phyloP scores from a whole-genome alignment of 2,797 vertebrate genomes.

The Erpetoichthys calabaricus region DNA sequence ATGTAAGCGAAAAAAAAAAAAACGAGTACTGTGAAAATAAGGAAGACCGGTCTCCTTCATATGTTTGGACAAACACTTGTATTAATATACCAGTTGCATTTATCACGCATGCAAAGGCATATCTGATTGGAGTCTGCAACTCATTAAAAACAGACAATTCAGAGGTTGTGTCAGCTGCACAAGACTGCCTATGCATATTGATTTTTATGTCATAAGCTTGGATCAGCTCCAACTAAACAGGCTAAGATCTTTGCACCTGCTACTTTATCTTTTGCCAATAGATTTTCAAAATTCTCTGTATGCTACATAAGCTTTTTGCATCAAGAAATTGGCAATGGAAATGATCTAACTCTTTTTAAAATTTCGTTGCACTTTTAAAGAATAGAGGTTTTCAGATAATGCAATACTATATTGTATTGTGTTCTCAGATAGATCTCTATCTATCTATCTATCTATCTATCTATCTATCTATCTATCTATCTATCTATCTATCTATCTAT shows the following conservation, averaged over 20 bases:
- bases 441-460: no score
- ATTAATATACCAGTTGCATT: slow-evolving; percentile 13
- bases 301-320: no score
- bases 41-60: slow-evolving; percentile 15
- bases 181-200: slow-evolving; percentile 32
- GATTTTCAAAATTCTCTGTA: not conserved
- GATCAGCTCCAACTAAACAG: not conserved
- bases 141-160: slow-evolving; percentile 40
- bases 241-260: slow-evolving; percentile 17
- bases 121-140: slow-evolving; percentile 19
- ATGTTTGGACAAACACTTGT: slow-evolving; percentile 22
- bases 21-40: slow-evolving; percentile 21
- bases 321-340: no score
- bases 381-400: no score
- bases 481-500: no score
- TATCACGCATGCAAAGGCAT: slow-evolving; percentile 5
- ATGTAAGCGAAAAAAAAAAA: slow-evolving; percentile 13
- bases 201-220: slow-evolving; percentile 9
- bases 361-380: no score
- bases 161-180: slow-evolving; percentile 38
- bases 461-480: no score
- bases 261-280: slow-evolving; percentile 3
- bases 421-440: no score
- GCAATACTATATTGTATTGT: no score
- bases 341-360: no score